phyloP scores from a whole-genome alignment of 2,797 vertebrate species.

The Sebastes minor region DNA sequence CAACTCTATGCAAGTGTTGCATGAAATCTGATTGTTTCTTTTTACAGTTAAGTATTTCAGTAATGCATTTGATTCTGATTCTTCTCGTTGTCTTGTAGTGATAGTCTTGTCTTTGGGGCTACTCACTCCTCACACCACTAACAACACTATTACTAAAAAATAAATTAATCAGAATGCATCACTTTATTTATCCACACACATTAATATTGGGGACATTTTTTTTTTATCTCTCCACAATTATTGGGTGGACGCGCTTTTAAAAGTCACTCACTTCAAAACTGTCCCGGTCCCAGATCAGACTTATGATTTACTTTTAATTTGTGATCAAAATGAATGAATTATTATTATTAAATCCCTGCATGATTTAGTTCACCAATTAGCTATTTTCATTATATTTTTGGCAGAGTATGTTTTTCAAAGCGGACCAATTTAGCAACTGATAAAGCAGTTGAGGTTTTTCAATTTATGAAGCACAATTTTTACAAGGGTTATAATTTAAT shows the following conservation, averaged over 20 bases:
- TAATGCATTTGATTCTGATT: constrained; percentile 78
- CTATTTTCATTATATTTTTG: constrained; percentile 68
- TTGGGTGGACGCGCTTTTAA: constrained; percentile 52
- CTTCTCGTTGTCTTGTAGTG: constrained; percentile 78
- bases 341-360: constrained; percentile 66
- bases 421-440: constrained; percentile 81
- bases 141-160: constrained; percentile 41
- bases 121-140: constrained; percentile 68
- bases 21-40: constrained; percentile 85
- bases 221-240: constrained; percentile 5
- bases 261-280: constrained; percentile 42
- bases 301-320: constrained; percentile 29
- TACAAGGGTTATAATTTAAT: constrained; percentile 78
- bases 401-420: constrained; percentile 76
- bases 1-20: constrained; percentile 89
- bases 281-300: constrained; percentile 57
- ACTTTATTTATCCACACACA: constrained; percentile 50
- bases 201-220: constrained; percentile 29
- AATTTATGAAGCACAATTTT: constrained; percentile 87
- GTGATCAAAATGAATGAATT: constrained; percentile 35
- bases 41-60: constrained; percentile 82
- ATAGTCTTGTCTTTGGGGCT: constrained; percentile 78
- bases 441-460: constrained; percentile 74
- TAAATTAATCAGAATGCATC: constrained; percentile 28
- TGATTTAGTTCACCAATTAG: constrained; percentile 67